These are phyloP conservation scores for Triplophysa yarkandensis DNA, from an alignment of 2,797 vertebrate species.

Conservation along the genomic window DNA sequence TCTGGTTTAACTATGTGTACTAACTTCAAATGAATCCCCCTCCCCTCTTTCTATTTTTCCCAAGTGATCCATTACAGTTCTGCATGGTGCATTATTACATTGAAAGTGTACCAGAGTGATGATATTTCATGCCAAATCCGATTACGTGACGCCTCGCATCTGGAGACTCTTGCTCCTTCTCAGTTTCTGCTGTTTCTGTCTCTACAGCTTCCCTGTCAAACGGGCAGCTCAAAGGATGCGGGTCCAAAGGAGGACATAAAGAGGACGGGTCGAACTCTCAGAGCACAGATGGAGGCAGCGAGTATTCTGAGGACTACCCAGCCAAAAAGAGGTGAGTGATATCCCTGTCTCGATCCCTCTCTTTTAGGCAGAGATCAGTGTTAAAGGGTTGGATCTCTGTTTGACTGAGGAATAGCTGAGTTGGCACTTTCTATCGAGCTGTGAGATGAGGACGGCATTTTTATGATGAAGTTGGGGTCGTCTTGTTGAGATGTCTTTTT, in stretches of 20 bases:
- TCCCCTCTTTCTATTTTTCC: not conserved
- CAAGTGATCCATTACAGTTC: constrained; percentile 2
- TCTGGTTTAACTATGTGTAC: too few relatives aligned
- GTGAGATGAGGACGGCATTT: not conserved
- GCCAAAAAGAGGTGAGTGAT: constrained; percentile 90
- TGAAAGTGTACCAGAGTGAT: not conserved
- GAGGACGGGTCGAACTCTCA: constrained; percentile 88
- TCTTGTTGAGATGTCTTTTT: constrained; percentile 4
- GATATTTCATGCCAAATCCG: not conserved
- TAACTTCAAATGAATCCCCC: not conserved
- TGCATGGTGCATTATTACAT: constrained; percentile 7
- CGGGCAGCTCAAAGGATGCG: constrained; percentile 89
- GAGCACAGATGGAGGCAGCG: constrained; percentile 85
- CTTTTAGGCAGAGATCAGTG: not conserved
- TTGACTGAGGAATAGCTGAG: not conserved
- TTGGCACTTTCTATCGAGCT: not conserved
- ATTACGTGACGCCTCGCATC: constrained; percentile 2
- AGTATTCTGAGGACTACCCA: constrained; percentile 91
- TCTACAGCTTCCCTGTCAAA: constrained; percentile 87
- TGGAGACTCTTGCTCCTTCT: constrained; percentile 1
- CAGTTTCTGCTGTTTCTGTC: constrained; percentile 1
- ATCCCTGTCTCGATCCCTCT: not conserved
- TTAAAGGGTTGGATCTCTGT: not conserved
- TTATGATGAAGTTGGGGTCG: not conserved
- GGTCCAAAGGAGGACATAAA: constrained; percentile 84